Conservation (phyloP, 1,140 invertebrate genomes). For the Batillaria attramentaria region DNA sequence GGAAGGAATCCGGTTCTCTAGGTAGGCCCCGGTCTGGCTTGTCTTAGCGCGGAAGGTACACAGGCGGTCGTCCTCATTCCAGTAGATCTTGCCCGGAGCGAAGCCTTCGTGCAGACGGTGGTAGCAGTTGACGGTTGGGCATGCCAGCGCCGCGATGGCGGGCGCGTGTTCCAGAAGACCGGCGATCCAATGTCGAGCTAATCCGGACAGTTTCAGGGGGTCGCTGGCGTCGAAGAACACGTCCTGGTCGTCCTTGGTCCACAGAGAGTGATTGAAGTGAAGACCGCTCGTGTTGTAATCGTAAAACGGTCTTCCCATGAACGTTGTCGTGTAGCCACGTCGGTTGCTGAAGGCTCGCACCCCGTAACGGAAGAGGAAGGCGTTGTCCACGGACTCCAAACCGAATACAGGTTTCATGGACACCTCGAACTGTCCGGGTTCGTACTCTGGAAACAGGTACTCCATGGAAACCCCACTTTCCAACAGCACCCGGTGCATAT, state of each 20-base stretch:
- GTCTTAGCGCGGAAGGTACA: constrained; percentile 34
- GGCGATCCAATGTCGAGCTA: constrained; percentile 46
- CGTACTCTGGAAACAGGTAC: constrained; percentile 33
- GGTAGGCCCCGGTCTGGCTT: constrained; percentile 36
- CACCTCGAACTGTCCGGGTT: constrained; percentile 36
- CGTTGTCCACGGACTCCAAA: constrained; percentile 9
- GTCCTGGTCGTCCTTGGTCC: constrained; percentile 35
- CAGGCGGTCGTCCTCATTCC: constrained; percentile 41
- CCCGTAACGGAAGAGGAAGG: constrained; percentile 22
- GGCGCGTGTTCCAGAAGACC: constrained; percentile 44
- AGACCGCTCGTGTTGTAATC: constrained; percentile 35
- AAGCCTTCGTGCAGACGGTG: constrained; percentile 32
- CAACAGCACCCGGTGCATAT: constrained; percentile 9
- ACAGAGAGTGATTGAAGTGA: constrained; percentile 51
- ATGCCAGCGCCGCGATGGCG: constrained; percentile 44
- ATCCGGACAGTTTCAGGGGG: constrained; percentile 29
- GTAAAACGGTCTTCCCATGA: constrained; percentile 42
- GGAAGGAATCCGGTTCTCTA: constrained; percentile 48
- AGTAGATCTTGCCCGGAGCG: constrained; percentile 41
- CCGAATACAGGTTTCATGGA: constrained; percentile 26
- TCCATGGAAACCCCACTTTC: constrained; percentile 31
- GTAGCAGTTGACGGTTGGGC: constrained; percentile 53
- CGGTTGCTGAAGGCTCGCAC: background rate
- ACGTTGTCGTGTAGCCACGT: constrained; percentile 31
- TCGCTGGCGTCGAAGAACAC: constrained; percentile 38